phyloP scores from a whole-genome alignment of 2,888 invertebrate genomes.

The Pammene aurita region DNA sequence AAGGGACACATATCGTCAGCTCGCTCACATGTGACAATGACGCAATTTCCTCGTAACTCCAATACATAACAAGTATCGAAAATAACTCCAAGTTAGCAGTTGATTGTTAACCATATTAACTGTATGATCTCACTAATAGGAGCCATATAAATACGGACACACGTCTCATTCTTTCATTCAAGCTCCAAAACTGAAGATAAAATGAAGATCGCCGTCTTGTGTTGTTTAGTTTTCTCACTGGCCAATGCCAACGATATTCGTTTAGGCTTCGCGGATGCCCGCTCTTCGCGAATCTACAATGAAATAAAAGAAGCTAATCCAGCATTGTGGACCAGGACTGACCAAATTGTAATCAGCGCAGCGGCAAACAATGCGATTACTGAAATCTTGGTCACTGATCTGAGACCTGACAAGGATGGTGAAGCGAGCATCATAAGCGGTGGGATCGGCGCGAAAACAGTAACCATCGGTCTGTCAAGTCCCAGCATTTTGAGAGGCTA shows the following conservation, averaged over 20 bases:
- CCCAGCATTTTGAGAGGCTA: slow-evolving; percentile 70
- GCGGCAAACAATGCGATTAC: slow-evolving; percentile 64
- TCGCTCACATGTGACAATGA: slow-evolving; percentile 30
- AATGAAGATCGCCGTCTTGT: slow-evolving; percentile 21
- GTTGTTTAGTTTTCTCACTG: slow-evolving; percentile 1
- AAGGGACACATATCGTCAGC: slow-evolving; percentile 7
- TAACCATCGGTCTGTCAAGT: slow-evolving; percentile 67
- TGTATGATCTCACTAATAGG: slow-evolving; percentile 36
- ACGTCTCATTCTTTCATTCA: slow-evolving; percentile 21
- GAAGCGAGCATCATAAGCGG: slow-evolving; percentile 66
- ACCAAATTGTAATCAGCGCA: slow-evolving; percentile 62
- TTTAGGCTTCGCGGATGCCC: slow-evolving; percentile 50
- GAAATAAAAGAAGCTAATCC: slow-evolving; percentile 68
- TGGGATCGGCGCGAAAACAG: slow-evolving; percentile 65
- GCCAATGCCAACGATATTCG: slow-evolving; percentile 56
- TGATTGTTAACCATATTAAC: slow-evolving; percentile 28
- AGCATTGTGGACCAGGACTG: slow-evolving; percentile 68
- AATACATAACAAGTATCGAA: slow-evolving; percentile 27
- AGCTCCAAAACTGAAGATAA: slow-evolving; percentile 4
- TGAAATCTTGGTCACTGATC: slow-evolving; percentile 66
- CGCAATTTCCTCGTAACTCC: slow-evolving; percentile 32
- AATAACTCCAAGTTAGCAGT: slow-evolving; percentile 28
- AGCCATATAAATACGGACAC: slow-evolving; percentile 28
- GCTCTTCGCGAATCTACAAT: slow-evolving; percentile 59
- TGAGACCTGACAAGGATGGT: slow-evolving; percentile 67